Conservation (phyloP, 92 coral and sea anemone species). For the Pocillopora grandis region DNA sequence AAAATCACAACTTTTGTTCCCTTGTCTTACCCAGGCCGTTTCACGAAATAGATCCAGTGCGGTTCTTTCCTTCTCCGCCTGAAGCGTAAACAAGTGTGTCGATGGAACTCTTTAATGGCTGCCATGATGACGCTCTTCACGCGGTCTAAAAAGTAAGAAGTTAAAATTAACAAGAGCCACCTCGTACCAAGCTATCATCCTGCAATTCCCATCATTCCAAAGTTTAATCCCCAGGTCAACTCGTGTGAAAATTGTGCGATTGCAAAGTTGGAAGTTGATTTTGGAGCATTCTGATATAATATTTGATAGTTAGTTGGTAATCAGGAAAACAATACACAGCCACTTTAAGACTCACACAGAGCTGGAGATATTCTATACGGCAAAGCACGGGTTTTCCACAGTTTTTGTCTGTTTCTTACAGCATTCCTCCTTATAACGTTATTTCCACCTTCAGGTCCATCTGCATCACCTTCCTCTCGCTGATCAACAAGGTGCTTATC, state of each 20-base stretch:
- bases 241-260: too few species aligned
- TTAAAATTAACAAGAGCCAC: not conserved
- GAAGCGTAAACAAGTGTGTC: slow-evolving; percentile 73
- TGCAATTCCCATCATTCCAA: too few species aligned
- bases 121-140: slow-evolving; percentile 48
- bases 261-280: too few species aligned
- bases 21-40: slow-evolving; percentile 67
- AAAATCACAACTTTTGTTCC: too few species aligned
- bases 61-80: slow-evolving; percentile 64
- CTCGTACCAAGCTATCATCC: too few species aligned
- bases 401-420: slow-evolving; percentile 40
- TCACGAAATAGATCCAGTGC: slow-evolving; percentile 80
- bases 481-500: slow-evolving; percentile 43
- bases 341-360: slow-evolving; percentile 24
- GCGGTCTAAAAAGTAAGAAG: slow-evolving; percentile 21
- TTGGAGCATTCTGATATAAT: too few species aligned
- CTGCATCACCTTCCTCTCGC: slow-evolving; percentile 46
- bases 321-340: too few species aligned
- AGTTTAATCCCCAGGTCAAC: too few species aligned
- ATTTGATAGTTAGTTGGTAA: too few species aligned
- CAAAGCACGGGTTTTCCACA: slow-evolving; percentile 51
- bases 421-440: slow-evolving; percentile 40
- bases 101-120: slow-evolving; percentile 79
- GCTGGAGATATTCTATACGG: slow-evolving; percentile 47
- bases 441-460: slow-evolving; percentile 17